A percentile compares a stretch with the other conserved stretches of the same genome.
Evolutionary conservation across 2,888 invertebrate genomes (phyloP).

Genomic region (Hirudinaria manillensis): DNA sequence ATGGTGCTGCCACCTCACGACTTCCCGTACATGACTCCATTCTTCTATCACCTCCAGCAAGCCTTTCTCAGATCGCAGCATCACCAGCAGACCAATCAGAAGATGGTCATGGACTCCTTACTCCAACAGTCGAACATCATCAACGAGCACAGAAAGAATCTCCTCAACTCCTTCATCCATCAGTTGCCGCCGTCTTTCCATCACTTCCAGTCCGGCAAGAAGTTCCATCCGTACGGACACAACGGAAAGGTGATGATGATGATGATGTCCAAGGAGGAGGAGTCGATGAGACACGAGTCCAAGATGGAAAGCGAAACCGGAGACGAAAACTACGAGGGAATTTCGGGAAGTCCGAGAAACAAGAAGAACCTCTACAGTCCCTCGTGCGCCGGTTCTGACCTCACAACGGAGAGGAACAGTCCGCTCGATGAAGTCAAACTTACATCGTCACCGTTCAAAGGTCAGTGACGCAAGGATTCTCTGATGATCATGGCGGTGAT

Average conservation of each 20-base stretch:
- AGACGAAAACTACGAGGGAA: conserved; percentile 6
- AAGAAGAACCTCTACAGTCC: conserved; percentile 12
- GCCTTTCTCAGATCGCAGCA: conserved; percentile 8
- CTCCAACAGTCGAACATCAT: neutral
- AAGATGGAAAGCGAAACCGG: conserved; percentile 12
- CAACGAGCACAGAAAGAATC: conserved; percentile 8
- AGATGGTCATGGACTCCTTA: neutral
- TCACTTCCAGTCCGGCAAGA: conserved; percentile 6
- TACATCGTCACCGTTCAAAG: conserved; percentile 1
- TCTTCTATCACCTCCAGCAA: conserved; percentile 10
- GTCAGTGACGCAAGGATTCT: neutral
- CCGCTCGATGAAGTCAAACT: conserved; percentile 1
- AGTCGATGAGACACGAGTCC: neutral
- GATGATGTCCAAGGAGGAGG: neutral
- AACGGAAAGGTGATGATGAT: conserved; percentile 16
- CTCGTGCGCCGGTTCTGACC: conserved; percentile 8
- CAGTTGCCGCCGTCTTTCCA: conserved; percentile 2
- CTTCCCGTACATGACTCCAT: conserved; percentile 2
- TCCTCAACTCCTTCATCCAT: conserved; percentile 6
- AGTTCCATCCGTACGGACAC: conserved; percentile 1
- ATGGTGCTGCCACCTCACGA: neutral
- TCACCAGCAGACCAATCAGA: neutral
- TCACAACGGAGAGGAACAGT: neutral
- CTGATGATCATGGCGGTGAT: neutral
- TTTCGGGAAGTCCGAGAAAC: neutral